A percentile compares a stretch with the other conserved stretches of the same genome.
phyloP scores from a whole-genome alignment of 2,113 vertebrate species.

The Laterallus jamaicensis region DNA sequence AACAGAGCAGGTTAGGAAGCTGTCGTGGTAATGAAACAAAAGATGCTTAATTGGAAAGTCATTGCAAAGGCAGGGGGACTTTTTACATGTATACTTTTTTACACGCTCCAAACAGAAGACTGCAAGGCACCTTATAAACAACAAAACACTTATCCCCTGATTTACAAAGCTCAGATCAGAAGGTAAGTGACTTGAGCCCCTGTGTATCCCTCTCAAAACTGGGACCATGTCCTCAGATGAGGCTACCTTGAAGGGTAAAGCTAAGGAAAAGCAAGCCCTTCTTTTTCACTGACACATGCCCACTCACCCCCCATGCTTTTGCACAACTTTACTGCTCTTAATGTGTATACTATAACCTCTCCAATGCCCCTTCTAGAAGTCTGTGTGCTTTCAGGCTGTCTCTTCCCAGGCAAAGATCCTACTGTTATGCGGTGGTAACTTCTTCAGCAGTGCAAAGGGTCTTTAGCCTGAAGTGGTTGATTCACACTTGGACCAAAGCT shows the following conservation, averaged over 20 bases:
- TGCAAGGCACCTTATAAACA: background rate
- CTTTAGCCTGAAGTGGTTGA: background rate
- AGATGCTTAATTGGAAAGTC: background rate
- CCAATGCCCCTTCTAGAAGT: background rate
- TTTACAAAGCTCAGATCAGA: background rate
- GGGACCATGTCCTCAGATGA: fast-evolving
- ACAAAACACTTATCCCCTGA: background rate
- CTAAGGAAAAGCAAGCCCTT: background rate
- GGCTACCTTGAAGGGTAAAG: background rate
- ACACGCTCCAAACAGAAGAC: background rate
- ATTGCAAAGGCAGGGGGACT: background rate
- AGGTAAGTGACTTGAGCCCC: background rate
- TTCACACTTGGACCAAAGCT: background rate
- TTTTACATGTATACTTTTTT: background rate
- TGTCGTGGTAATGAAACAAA: background rate
- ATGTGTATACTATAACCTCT: fast-evolving
- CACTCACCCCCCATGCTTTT: background rate
- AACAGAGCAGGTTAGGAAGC: slow-evolving; percentile 37
- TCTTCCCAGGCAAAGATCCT: background rate
- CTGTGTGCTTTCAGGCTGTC: background rate
- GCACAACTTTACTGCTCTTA: background rate
- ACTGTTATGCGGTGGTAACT: fast-evolving
- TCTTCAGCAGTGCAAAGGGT: background rate
- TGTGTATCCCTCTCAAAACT: background rate
- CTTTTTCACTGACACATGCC: background rate